Base-by-base conservation (phyloP, 2,888 invertebrate genomes). In the Hanleya hanleyi region DNA sequence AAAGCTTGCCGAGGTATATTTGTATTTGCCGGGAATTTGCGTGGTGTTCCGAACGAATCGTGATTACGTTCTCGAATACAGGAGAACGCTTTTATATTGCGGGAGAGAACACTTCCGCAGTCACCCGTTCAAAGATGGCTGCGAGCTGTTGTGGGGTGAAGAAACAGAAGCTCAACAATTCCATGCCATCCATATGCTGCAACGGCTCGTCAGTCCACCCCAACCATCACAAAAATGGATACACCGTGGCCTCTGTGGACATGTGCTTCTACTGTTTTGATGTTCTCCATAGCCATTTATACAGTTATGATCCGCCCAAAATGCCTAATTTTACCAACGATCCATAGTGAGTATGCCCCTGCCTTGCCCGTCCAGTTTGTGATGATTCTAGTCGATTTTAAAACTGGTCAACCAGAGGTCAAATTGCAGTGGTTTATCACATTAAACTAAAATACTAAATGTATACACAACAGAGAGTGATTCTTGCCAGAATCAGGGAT, bases 201-300 rank as follows among this genome's bases (percentile, higher is more conserved):
- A 89, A 89, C 82, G 88, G 88, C 69, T 93, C 91, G 36, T 79
- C 88, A 61, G 87, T 86, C 72, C 87, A 89, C 79, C 87, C 87
- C 41, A 87, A 86, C 71, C 82, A 82, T 76, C 78, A 85, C 74
- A 86, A 85, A 77, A 86, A 87, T 83, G 86, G 87, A 69, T 84
- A 87, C 74, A 83, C 86, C 6, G 87, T 88, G 61, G 84, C 89
- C 47, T 80, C 84, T 73, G 82, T 88, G 49, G 98, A 98, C 91
- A 99, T 99, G 99, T 97, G 97, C 91, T 96, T 96, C 93, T 99
- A 96, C 93, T 99, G 99, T 94, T 99, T 99, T 93, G 99, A 99
- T 92, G 97, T 98, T 86, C 94, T 99, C 82, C 96, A 97, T 92
- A 94, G 95, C 92, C 96, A 98, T 92, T 93, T 99, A 88, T 95